A percentile compares a stretch with the other conserved stretches of the same genome.
These are phyloP conservation scores for Peromyscus californicus DNA, from an alignment of 2,113 vertebrate species.

Conservation along the genomic window DNA sequence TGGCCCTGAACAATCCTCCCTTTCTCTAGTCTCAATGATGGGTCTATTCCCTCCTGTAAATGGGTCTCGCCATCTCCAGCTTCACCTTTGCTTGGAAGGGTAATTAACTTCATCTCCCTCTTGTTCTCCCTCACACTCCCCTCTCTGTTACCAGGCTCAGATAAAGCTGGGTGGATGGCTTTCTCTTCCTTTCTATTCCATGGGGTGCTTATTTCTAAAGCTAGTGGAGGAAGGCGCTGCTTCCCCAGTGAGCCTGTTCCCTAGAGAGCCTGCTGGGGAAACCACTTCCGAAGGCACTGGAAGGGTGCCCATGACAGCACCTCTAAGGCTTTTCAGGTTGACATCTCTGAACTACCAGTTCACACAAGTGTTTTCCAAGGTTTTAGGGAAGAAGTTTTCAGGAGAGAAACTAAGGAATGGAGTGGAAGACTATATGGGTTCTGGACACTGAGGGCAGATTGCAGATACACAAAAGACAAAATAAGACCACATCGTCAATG, in stretches of 20 bases:
- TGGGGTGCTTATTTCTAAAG: slow-evolving; percentile 70
- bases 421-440: background rate
- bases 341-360: background rate
- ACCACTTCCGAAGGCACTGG: background rate
- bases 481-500: background rate
- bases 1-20: slow-evolving; percentile 81
- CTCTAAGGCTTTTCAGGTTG: background rate
- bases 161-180: slow-evolving; percentile 73
- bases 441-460: background rate
- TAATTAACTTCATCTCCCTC: slow-evolving; percentile 79
- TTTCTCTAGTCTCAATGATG: slow-evolving; percentile 84
- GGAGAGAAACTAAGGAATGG: background rate
- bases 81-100: slow-evolving; percentile 79
- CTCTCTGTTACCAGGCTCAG: slow-evolving; percentile 83
- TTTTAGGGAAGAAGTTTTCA: slow-evolving; percentile 1
- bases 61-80: slow-evolving; percentile 82
- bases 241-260: slow-evolving; percentile 55
- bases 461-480: background rate
- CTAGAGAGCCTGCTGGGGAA: slow-evolving; percentile 58
- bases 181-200: slow-evolving; percentile 68
- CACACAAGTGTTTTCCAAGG: background rate
- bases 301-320: background rate
- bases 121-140: slow-evolving; percentile 79
- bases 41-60: slow-evolving; percentile 83
- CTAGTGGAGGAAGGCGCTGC: slow-evolving; percentile 57